Conservation (phyloP, 2,113 vertebrate species). For the Callospermophilus lateralis region DNA sequence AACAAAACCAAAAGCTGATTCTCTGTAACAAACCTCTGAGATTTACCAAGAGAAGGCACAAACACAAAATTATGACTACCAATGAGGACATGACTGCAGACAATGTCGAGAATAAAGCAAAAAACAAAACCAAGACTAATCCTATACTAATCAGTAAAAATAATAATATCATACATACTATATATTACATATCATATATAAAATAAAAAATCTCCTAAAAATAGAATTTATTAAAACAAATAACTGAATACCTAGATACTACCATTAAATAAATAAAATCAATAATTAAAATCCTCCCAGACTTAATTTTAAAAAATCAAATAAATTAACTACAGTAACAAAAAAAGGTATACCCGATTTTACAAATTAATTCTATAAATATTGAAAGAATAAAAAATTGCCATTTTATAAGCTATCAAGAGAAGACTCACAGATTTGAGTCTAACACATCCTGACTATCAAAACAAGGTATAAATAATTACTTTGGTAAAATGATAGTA, state of each 20-base stretch:
- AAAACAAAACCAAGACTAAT: not conserved
- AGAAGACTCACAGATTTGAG: not conserved
- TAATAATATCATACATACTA: too few relatives aligned
- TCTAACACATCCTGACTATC: not conserved
- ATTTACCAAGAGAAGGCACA: not conserved
- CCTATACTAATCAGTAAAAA: not conserved
- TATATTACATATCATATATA: not conserved
- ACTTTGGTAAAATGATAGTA: not conserved
- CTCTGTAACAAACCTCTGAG: not conserved
- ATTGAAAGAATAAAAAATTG: constrained; percentile 34
- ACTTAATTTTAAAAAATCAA: not conserved
- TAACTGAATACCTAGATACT: not conserved
- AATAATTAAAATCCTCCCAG: not conserved
- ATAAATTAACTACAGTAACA: not conserved
- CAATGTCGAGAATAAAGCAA: not conserved
- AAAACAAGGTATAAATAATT: constrained; percentile 14
- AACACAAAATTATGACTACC: not conserved
- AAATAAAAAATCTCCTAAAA: not conserved
- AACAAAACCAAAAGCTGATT: constrained; percentile 30
- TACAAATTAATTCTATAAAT: not conserved
- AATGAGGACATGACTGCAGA: not conserved
- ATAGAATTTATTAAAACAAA: constrained; percentile 17
- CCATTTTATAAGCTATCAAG: not conserved
- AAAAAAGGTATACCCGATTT: not conserved
- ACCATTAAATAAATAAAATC: not conserved